A percentile compares a stretch with the other conserved stretches of the same genome.
Conservation (phyloP, 2,888 invertebrate species). For the Megastigmus dorsalis region DNA sequence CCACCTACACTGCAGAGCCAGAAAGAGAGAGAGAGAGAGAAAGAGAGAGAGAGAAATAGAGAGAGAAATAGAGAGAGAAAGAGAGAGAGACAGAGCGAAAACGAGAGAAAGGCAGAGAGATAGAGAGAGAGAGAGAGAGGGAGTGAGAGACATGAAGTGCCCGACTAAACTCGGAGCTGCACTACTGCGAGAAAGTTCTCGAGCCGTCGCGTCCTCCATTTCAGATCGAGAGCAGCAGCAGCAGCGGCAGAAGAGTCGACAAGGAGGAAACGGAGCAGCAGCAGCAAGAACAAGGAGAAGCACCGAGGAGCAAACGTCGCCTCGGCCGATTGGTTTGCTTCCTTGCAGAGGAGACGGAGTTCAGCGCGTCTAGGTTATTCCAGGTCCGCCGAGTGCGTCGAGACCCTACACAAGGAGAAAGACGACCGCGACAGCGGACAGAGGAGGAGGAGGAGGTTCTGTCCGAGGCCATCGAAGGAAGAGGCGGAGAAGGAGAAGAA, state of each 20-base stretch:
- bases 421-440: not conserved
- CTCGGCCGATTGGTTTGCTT: too few relatives aligned
- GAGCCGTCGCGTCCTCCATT: not conserved
- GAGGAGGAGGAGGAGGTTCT: not conserved
- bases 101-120: too few relatives aligned
- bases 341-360: too few relatives aligned
- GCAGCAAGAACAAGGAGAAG: not conserved
- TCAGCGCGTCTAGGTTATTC: not conserved
- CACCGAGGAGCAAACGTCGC: not conserved
- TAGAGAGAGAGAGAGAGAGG: too few relatives aligned
- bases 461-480: not conserved
- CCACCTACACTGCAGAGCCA: too few relatives aligned
- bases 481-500: not conserved
- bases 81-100: too few relatives aligned
- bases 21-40: too few relatives aligned
- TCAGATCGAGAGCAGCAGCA: not conserved
- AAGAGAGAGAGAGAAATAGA: too few relatives aligned
- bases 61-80: too few relatives aligned
- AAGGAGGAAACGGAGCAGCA: not conserved
- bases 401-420: too few relatives aligned
- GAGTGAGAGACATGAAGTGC: too few relatives aligned
- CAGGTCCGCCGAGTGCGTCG: not conserved
- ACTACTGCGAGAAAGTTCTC: conserved; percentile 17
- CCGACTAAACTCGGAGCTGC: conserved; percentile 22
- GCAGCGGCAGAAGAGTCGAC: not conserved